Percentiles rank a stretch among this genome's conserved stretches.
phyloP scores from a whole-genome alignment of 2,888 invertebrate species.

The Drepanosiphum platanoidis region DNA sequence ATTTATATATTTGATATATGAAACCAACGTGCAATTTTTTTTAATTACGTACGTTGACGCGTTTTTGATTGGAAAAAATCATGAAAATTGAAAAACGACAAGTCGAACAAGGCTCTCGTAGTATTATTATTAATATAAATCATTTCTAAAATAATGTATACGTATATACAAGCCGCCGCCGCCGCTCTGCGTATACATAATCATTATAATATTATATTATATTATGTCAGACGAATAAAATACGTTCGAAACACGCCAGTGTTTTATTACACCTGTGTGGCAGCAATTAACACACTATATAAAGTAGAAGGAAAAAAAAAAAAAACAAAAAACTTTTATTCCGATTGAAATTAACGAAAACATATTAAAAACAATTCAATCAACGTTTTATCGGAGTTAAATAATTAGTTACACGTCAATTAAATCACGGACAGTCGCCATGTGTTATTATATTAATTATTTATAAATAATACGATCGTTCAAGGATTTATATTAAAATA shows the following conservation, averaged over 20 bases:
- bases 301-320: neutral
- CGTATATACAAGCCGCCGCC: too few relatives aligned
- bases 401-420: neutral
- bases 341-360: neutral
- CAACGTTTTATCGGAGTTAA: neutral
- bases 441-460: neutral
- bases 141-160: neutral
- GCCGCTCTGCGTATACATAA: neutral
- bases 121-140: neutral
- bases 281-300: neutral
- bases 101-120: too few relatives aligned
- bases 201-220: neutral
- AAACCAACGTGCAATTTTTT: neutral
- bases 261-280: neutral
- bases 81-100: neutral
- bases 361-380: neutral
- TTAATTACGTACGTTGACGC: neutral
- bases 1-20: too few relatives aligned
- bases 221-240: neutral
- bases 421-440: neutral
- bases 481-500: neutral
- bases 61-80: neutral
- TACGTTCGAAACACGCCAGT: neutral
- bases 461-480: neutral
- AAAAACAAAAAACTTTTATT: neutral